These are phyloP conservation scores for Heterotilapia buettikoferi DNA, from an alignment of 2,113 vertebrate genomes.

Conservation along the genomic window DNA sequence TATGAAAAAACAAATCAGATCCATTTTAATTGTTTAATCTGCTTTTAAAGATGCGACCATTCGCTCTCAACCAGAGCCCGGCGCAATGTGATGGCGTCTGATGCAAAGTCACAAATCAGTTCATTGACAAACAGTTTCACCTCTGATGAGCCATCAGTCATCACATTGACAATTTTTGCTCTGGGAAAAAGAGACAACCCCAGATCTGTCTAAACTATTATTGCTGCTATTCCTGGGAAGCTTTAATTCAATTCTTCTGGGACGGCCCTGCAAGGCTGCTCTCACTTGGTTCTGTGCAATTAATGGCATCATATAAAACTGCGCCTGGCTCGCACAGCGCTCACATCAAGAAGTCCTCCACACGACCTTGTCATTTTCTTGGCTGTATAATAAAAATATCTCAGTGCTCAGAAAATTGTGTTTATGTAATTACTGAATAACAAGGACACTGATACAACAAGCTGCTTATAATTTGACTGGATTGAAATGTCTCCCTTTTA, in stretches of 20 bases:
- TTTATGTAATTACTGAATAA: neutral
- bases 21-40: neutral
- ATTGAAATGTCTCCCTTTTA: neutral
- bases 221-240: constrained; percentile 34
- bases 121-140: neutral
- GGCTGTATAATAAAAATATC: neutral
- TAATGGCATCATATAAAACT: constrained; percentile 31
- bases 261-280: constrained; percentile 18
- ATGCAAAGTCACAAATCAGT: neutral
- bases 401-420: neutral
- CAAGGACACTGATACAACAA: neutral
- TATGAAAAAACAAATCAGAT: neutral
- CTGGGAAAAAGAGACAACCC: neutral
- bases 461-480: neutral
- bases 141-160: neutral
- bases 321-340: neutral
- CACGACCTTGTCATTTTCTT: constrained; percentile 41
- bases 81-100: neutral
- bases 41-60: neutral
- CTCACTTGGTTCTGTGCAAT: constrained; percentile 37
- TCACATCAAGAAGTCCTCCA: constrained; percentile 37
- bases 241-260: constrained; percentile 38
- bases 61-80: neutral
- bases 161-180: neutral
- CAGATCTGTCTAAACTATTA: constrained; percentile 7